Base-by-base conservation (phyloP, 53 echinoderm and acorn worm genomes). In the Arbacia lixula region DNA sequence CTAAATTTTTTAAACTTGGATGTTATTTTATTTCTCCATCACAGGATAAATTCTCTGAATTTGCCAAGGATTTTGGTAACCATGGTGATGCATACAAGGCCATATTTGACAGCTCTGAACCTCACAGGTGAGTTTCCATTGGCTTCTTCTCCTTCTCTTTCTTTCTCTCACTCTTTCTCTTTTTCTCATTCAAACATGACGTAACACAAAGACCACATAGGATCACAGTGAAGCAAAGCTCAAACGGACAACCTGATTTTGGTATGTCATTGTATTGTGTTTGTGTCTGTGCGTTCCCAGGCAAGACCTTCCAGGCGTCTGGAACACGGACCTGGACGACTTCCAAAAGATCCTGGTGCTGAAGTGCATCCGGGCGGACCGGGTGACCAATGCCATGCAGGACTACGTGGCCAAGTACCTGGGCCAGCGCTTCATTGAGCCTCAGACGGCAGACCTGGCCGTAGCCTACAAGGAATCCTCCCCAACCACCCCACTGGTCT, bases 371-470 rank as follows among this genome's bases (percentile, higher is more conserved):
- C 86, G 97, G 39, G 97, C 94, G 2, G 97, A 97, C 62, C 94
- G 93, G 74, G 92, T 97, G 53, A 97, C 97, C 52, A 97, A 97
- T 51, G 94, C 97, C 40, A 97, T 97, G 97, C 97, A 97, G 97
- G 97, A 97, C 85, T 97, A 91, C 82, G 97, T 97, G 4, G 78
- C 97, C 29, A 84, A 29, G 60, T 60, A 97, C 71, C 91, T 97
- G 3, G 97, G 97, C 22, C 97, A 97, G 87, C 90, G 94, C 20
- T 97, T 97, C 90, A 97, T 97, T 20, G 97, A 97, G 71, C 97
- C 97, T 0, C 97, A 97, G 86, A 97, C 97, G 11, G 94, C 97
- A 10, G 97, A 97, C 77, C 85, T 97, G 9, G 73, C 92, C 51
- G 68, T 97, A 0, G 93, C 97, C n/a, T 97, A 71, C 85, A 97